phyloP scores from a whole-genome alignment of 1,140 invertebrate species.

The Planococcus citri region DNA sequence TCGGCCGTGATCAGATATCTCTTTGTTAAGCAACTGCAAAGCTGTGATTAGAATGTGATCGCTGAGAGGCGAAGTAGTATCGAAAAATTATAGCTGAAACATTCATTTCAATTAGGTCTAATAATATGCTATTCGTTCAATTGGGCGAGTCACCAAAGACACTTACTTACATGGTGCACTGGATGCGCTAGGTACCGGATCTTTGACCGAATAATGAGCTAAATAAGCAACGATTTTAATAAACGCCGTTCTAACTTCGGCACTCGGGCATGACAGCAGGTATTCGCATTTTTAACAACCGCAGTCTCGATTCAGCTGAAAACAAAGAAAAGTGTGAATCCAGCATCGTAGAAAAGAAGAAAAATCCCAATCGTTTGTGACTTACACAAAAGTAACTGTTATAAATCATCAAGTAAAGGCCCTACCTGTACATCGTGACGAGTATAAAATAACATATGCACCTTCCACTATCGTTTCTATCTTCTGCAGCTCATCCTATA shows the following conservation, averaged over 20 bases:
- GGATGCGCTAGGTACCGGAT: constrained; percentile 48
- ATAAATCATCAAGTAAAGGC: constrained; percentile 51
- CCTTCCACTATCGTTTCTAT: constrained; percentile 98
- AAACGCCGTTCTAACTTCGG: constrained; percentile 78
- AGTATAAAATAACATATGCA: constrained; percentile 96
- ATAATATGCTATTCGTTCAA: background rate
- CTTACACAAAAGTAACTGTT: constrained; percentile 57
- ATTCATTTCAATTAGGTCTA: background rate
- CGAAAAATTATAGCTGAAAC: constrained; percentile 42
- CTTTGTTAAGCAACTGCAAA: constrained; percentile 60
- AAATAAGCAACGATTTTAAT: constrained; percentile 82
- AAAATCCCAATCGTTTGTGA: background rate
- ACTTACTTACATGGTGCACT: constrained; percentile 22
- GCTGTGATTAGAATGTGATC: constrained; percentile 68
- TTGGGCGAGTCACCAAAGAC: no score
- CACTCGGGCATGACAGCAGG: constrained; percentile 76
- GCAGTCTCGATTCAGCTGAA: constrained; percentile 31
- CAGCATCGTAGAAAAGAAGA: background rate
- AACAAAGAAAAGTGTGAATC: background rate
- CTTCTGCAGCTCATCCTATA: constrained; percentile 83
- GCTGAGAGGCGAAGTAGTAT: constrained; percentile 56
- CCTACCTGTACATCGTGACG: constrained; percentile 62
- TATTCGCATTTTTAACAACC: constrained; percentile 65
- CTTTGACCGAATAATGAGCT: constrained; percentile 76
- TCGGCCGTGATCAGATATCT: constrained; percentile 79